Percentiles rank a stretch among this genome's conserved stretches.
These are phyloP conservation scores for Ectemnius lituratus DNA, from an alignment of 2,888 invertebrate genomes.

Conservation along the genomic window DNA sequence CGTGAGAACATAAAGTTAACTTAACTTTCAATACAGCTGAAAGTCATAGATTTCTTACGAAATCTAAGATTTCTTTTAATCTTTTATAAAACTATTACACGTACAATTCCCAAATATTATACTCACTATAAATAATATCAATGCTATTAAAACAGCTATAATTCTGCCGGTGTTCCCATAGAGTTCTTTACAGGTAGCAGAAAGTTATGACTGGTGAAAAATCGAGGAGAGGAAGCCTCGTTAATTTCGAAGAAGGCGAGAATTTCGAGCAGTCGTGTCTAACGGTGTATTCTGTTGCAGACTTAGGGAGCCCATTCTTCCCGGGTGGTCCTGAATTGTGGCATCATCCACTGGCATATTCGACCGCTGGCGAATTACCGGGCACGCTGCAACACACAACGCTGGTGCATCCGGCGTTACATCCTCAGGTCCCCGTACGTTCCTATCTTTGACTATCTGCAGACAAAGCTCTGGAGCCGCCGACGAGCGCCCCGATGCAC, in stretches of 20 bases:
- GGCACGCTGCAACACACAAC: conserved; percentile 91
- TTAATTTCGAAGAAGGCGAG: conserved; percentile 1
- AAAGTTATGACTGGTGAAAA: too few relatives aligned
- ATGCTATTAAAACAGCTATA: too few relatives aligned
- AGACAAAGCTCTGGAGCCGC: conserved; percentile 85
- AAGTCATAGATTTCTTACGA: too few relatives aligned
- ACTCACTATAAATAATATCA: too few relatives aligned
- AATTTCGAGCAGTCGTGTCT: conserved; percentile 12
- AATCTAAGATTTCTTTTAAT: too few relatives aligned
- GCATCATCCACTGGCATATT: conserved; percentile 93
- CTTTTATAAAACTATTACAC: too few relatives aligned
- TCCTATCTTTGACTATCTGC: conserved; percentile 98
- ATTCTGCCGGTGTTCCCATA: too few relatives aligned
- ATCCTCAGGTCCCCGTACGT: conserved; percentile 98
- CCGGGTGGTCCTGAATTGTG: conserved; percentile 96
- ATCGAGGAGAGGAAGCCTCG: neutral
- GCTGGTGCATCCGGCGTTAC: conserved; percentile 97
- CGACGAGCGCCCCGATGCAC: conserved; percentile 81
- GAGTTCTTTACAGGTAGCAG: too few relatives aligned
- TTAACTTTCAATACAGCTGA: too few relatives aligned
- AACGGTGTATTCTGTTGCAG: conserved; percentile 80
- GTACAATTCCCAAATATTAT: too few relatives aligned
- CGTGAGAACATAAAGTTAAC: neutral
- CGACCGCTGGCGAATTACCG: conserved; percentile 90
- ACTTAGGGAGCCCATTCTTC: conserved; percentile 97